These are phyloP conservation scores for Notodonta dromedarius DNA, from an alignment of 2,888 invertebrate species.

Conservation along the genomic window DNA sequence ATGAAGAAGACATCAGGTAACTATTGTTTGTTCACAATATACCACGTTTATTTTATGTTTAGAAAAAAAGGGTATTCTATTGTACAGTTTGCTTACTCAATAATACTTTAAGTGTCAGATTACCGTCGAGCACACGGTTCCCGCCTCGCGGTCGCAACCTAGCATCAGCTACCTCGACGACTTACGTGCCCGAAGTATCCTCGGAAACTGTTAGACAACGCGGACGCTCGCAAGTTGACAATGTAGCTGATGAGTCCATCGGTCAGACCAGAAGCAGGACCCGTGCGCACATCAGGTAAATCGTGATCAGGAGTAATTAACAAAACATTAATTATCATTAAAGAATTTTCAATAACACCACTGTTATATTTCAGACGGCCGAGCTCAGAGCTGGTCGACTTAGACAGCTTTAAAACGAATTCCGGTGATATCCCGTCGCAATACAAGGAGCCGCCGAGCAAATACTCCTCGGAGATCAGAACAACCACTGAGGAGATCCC, in stretches of 20 bases:
- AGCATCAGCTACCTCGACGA: conserved; percentile 75
- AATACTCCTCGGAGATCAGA: conserved; percentile 77
- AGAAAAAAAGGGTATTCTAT: background rate
- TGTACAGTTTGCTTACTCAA: conserved; percentile 49
- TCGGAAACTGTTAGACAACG: conserved; percentile 73
- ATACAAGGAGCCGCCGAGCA: conserved; percentile 75
- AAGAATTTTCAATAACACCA: background rate
- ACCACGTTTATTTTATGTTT: background rate
- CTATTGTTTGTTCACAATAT: background rate
- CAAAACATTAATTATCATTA: conserved; percentile 4
- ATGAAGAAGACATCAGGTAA: conserved; percentile 79
- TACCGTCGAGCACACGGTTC: conserved; percentile 94
- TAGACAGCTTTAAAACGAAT: conserved; percentile 92
- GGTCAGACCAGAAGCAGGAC: conserved; percentile 81
- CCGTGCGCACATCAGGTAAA: conserved; percentile 85
- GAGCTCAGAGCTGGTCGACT: conserved; percentile 91
- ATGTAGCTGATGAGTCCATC: conserved; percentile 75
- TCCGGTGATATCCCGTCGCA: conserved; percentile 83
- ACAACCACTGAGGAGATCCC: conserved; percentile 83
- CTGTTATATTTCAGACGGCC: conserved; percentile 83
- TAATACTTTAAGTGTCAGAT: conserved; percentile 65
- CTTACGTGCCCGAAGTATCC: conserved; percentile 73
- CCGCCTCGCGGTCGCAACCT: conserved; percentile 88
- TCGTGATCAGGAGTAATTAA: background rate
- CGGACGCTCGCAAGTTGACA: conserved; percentile 72